These are phyloP conservation scores for Ormia ochracea DNA, from an alignment of 2,888 invertebrate genomes.

Conservation along the genomic window DNA sequence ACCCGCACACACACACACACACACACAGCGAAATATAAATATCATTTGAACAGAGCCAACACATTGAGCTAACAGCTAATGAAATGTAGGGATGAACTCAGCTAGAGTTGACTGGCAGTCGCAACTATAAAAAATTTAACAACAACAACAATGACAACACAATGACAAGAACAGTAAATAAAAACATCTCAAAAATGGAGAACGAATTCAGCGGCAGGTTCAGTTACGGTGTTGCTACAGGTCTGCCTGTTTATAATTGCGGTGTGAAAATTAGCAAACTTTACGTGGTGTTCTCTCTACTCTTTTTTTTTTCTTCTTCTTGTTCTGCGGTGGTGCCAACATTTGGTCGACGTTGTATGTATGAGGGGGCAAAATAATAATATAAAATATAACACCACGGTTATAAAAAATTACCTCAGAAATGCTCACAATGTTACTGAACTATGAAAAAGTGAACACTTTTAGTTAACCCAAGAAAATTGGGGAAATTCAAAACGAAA, in stretches of 20 bases:
- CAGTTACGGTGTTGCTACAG: conserved; percentile 23
- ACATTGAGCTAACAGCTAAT: conserved; percentile 20
- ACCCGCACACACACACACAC: too few species aligned
- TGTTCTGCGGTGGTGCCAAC: background rate
- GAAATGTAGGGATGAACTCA: background rate
- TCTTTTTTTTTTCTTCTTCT: too few species aligned
- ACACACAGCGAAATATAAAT: too few species aligned
- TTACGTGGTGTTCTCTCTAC: conserved; percentile 18
- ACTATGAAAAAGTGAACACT: conserved; percentile 21
- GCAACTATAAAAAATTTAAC: conserved; percentile 2
- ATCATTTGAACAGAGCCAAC: background rate
- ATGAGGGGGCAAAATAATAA: background rate
- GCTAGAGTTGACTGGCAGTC: background rate
- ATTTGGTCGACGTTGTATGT: background rate
- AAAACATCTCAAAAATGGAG: background rate
- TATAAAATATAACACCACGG: conserved; percentile 1
- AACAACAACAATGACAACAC: too few species aligned
- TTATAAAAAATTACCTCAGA: background rate
- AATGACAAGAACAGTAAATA: background rate
- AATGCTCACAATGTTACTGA: conserved; percentile 14
- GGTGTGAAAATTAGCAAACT: conserved; percentile 50
- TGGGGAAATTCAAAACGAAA: too few species aligned
- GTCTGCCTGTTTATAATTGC: conserved; percentile 44
- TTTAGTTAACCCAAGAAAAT: background rate
- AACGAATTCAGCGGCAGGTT: background rate